Base-by-base conservation (phyloP, 2,113 vertebrate species). In the Nesogale talazaci region DNA sequence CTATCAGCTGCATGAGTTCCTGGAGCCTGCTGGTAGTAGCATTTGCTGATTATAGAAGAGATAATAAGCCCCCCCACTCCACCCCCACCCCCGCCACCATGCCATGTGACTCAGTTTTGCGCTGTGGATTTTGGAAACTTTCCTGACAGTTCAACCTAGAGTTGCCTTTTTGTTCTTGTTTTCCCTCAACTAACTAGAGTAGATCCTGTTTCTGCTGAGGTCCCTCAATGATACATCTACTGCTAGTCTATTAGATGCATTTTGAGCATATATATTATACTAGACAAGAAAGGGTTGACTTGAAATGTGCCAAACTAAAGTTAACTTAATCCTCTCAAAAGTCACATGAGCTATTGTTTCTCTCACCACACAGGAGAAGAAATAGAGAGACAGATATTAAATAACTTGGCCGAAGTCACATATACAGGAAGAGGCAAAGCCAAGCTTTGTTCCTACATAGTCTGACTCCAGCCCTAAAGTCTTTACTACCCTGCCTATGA, bases 301-400 rank as follows among this genome's bases (percentile, higher is more conserved):
- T 12, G 0, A 1, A 16, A 2, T 0, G 1, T 11, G 16, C 29
- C n/a, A 6, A 40, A 8, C n/a, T 20, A 15, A 74, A 6, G 29
- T 61, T n/a, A 70, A 12, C 10, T 40, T 22, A 59, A 40, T 36
- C 19, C 23, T 83, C 38, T 52, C 42, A 52, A 52, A 52, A 52
- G 46, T 52, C 46, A 52, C 46, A 4, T 0, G 42, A 81, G n/a
- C 27, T n/a, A 9, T 67, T 46, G 15, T 31, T 56, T 59, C 3
- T 77, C 7, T 65, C n/a, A 6, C 38, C n/a, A 83, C 0, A 29
- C 19, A 14, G 88, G 75, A 88, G 75, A 22, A 65, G 57, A 77
- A 90, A 88, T 8, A 1, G 65, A 92, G 34, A 46, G 63, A 59
- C 40, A 79, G 57, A 16, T 34, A 65, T 81, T 75, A 69, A 85